phyloP scores from a whole-genome alignment of 2,888 invertebrate species.

The Didymodactylos carnosus region DNA sequence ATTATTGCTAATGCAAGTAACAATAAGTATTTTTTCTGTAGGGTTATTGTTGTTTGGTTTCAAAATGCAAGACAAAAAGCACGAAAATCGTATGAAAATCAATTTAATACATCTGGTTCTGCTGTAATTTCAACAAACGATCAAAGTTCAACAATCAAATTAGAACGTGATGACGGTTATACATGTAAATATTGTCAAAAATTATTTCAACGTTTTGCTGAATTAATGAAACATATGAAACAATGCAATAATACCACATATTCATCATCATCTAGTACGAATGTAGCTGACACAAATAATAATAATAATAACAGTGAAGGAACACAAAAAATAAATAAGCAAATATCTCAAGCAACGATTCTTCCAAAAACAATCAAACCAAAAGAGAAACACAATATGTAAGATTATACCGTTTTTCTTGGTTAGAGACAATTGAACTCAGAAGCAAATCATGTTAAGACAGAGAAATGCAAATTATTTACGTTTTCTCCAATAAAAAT shows the following conservation, averaged over 20 bases:
- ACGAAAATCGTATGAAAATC: slow-evolving; percentile 4
- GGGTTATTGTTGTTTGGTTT: slow-evolving; percentile 99
- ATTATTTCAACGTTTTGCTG: slow-evolving; percentile 93
- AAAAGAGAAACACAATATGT: not conserved
- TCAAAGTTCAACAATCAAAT: slow-evolving; percentile 64
- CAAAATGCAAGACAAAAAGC: slow-evolving; percentile 96
- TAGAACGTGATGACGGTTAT: slow-evolving; percentile 38
- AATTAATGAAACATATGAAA: slow-evolving; percentile 63
- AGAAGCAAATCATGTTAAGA: no score
- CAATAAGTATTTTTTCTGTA: no score
- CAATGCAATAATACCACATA: slow-evolving; percentile 37
- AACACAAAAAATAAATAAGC: not conserved
- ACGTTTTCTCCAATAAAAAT: no score
- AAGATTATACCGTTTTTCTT: not conserved
- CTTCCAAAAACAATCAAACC: not conserved
- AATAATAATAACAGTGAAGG: not conserved
- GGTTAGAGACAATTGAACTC: no score
- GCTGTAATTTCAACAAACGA: slow-evolving; percentile 99
- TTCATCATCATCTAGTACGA: not conserved
- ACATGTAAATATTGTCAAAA: slow-evolving; percentile 93
- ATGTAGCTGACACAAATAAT: not conserved
- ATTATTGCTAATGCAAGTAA: no score
- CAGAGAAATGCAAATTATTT: no score
- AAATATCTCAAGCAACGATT: not conserved
- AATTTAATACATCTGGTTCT: not conserved